Conservation (phyloP, 2,113 vertebrate genomes). For the Chunga burmeisteri region DNA sequence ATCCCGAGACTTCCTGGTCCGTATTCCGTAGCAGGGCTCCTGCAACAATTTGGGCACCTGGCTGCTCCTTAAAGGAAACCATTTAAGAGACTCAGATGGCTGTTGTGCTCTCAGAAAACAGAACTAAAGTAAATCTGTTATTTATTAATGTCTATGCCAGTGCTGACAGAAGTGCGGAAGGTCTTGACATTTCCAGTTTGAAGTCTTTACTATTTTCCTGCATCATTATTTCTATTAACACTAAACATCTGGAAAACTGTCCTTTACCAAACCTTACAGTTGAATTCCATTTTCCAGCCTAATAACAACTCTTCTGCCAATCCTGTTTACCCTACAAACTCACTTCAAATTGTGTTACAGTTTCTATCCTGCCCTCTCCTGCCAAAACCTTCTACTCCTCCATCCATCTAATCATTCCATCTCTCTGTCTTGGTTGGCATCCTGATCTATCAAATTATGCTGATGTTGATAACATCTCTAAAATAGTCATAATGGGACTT, state of each 20-base stretch:
- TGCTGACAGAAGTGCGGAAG: conserved; percentile 1
- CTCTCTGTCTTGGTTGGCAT: background rate
- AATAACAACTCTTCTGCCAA: background rate
- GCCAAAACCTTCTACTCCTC: background rate
- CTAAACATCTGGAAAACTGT: conserved; percentile 3
- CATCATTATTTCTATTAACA: conserved; percentile 35
- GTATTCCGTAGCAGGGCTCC: background rate
- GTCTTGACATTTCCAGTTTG: conserved; percentile 2
- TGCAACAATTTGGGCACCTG: background rate
- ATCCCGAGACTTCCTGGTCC: conserved; percentile 32
- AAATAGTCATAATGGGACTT: background rate
- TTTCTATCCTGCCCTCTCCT: background rate
- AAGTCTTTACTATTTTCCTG: background rate
- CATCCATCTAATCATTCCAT: background rate
- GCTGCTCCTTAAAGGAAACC: background rate
- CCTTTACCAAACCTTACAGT: background rate
- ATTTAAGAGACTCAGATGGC: background rate
- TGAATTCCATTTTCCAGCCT: background rate
- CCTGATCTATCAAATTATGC: background rate
- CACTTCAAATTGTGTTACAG: background rate
- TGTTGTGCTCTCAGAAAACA: background rate
- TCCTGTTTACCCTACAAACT: background rate
- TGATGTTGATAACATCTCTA: background rate
- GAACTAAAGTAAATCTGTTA: background rate
- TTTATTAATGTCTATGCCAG: background rate